Evolutionary conservation across 2,797 vertebrate species (phyloP), one percentile per base, ranked within the genome.

Genomic region (Smutsia gigantea): DNA sequence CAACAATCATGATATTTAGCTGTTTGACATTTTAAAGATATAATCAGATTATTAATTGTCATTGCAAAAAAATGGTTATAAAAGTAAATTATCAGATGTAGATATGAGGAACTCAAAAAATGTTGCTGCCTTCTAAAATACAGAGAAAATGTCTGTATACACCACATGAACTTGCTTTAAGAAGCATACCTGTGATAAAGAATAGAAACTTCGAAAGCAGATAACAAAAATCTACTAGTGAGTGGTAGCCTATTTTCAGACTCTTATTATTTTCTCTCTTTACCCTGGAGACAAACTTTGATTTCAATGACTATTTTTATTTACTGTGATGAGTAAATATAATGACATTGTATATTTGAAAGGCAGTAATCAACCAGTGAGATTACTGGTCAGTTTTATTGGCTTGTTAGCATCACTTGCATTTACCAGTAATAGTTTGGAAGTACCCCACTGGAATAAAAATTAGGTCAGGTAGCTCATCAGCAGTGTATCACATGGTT

Each of bases 351-450:
- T 93, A 79, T 86, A 94, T 97, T 95, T 95, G 89, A 97, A 91
- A 94, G 91, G n/a, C 92, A 96, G 57, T 97, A 98, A 98, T 98
- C 95, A 98, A 57, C 88, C 91, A 96, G n/a, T 95, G 90, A 98
- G 91, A 97, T 97, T 64, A 97, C 83, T 87, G 74, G 84, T 97
- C 81, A 81, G 93, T 95, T 97, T 98, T 98, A 51, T 34, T 72
- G 92, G 97, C 90, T 96, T 98, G 92, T 97, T 98, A 98, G 69
- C 97, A 97, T 96, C 88, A 96, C 63, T 88, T 97, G 17, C 96
- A 96, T 95, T 97, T 98, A 94, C 69, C 63, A 98, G 93, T 34
- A 95, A 66, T 61, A 94, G 85, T 94, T 94, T 59, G 64, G 81
- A 97, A 97, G 92, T 86, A 96, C 94, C 94, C 88, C 18, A 0